Conservation (phyloP, 2,797 vertebrate species). For the Sebastes melanostomus region DNA sequence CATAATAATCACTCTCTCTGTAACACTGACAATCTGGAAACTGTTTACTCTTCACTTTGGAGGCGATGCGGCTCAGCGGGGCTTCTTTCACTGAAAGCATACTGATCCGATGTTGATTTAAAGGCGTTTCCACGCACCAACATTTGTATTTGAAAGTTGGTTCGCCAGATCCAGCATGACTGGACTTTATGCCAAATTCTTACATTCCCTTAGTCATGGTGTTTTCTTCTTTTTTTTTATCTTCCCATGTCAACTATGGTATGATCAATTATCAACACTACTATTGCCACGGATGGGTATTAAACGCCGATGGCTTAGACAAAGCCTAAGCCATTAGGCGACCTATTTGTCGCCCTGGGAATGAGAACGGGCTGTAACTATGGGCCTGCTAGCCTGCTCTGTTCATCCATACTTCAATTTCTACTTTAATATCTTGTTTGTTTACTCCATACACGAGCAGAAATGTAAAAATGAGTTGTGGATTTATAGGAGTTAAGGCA, state of each 20-base stretch:
- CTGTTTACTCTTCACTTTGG: neutral
- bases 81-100: neutral
- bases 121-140: neutral
- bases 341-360: no score
- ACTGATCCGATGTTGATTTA: neutral
- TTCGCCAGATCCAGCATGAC: neutral
- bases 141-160: neutral
- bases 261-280: neutral
- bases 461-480: no score
- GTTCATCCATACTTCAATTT: neutral
- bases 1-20: conserved; percentile 15
- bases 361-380: neutral
- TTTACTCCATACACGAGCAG: no score
- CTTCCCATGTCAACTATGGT: neutral
- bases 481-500: no score
- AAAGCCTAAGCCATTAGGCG: no score
- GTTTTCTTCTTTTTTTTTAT: neutral
- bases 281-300: no score
- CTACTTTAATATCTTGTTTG: no score
- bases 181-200: neutral
- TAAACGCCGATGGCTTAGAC: no score
- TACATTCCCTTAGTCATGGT: neutral
- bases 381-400: neutral
- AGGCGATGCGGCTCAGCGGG: neutral
- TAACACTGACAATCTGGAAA: neutral